phyloP scores from a whole-genome alignment of 2,113 vertebrate genomes.

The Cyanoramphus novaezelandiae region DNA sequence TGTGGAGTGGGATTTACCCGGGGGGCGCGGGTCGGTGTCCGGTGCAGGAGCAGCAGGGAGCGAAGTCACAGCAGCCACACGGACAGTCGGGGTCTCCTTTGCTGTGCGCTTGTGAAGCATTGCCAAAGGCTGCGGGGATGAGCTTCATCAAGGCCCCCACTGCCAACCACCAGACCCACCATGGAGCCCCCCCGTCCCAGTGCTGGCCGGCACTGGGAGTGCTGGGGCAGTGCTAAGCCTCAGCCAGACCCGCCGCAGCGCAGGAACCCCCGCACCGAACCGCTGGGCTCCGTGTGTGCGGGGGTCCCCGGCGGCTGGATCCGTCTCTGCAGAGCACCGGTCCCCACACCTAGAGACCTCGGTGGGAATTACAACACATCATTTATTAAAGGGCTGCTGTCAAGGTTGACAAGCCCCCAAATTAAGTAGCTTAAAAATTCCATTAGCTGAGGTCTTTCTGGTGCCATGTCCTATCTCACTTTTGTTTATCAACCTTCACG shows the following conservation, averaged over 20 bases:
- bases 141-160: neutral
- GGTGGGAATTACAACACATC: constrained; percentile 23
- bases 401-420: constrained; percentile 58
- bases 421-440: constrained; percentile 71
- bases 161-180: fast-evolving
- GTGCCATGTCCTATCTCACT: constrained; percentile 64
- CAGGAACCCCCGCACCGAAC: fast-evolving
- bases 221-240: neutral
- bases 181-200: neutral
- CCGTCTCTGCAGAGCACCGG: neutral
- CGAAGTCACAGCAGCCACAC: neutral
- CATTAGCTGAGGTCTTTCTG: constrained; percentile 67
- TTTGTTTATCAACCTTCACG: constrained; percentile 73
- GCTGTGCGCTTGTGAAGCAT: neutral
- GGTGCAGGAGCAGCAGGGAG: neutral
- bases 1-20: neutral
- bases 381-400: constrained; percentile 54
- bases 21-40: neutral
- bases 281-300: neutral
- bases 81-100: neutral
- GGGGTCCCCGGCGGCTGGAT: neutral
- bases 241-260: neutral
- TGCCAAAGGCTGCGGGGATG: neutral
- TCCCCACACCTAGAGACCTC: neutral
- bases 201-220: neutral